A percentile compares a stretch with the other conserved stretches of the same genome.
Conservation (phyloP, 1,140 invertebrate genomes). For the Bombus sibiricus region DNA sequence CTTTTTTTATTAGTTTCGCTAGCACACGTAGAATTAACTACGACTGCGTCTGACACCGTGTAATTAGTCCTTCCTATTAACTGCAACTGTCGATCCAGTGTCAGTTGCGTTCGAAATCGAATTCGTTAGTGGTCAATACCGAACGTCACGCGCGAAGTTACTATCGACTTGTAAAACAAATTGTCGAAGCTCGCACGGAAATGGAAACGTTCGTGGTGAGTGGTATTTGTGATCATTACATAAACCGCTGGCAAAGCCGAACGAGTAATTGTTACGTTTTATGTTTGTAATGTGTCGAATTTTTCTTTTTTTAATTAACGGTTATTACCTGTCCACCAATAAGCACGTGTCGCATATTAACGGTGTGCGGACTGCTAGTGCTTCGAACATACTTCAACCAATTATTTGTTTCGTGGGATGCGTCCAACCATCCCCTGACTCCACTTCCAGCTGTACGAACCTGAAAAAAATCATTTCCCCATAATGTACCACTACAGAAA, state of each 20-base stretch:
- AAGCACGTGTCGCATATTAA: conserved; percentile 88
- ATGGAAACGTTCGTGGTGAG: not conserved
- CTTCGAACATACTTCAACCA: conserved; percentile 92
- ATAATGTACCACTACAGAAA: not conserved
- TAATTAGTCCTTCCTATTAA: conserved; percentile 69
- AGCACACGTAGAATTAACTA: conserved; percentile 40
- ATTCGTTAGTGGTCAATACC: conserved; percentile 35
- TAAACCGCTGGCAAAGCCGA: not conserved
- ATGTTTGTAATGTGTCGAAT: not conserved
- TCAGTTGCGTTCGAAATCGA: conserved; percentile 60
- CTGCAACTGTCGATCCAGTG: conserved; percentile 74
- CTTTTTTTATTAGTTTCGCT: conserved; percentile 23
- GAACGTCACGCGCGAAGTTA: not conserved
- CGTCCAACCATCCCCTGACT: conserved; percentile 90
- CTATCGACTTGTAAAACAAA: conserved; percentile 19
- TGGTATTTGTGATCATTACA: conserved; percentile 16
- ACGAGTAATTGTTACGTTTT: not conserved
- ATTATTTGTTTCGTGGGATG: conserved; percentile 87
- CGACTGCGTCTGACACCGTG: conserved; percentile 23
- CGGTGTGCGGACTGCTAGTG: conserved; percentile 85
- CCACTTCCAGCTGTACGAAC: conserved; percentile 87
- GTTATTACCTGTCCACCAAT: conserved; percentile 87
- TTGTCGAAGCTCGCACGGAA: conserved; percentile 3
- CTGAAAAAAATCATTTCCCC: conserved; percentile 81
- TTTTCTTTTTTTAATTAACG: not conserved